These are phyloP conservation scores for Limnephilus marmoratus DNA, from an alignment of 2,888 invertebrate genomes.

Conservation along the genomic window DNA sequence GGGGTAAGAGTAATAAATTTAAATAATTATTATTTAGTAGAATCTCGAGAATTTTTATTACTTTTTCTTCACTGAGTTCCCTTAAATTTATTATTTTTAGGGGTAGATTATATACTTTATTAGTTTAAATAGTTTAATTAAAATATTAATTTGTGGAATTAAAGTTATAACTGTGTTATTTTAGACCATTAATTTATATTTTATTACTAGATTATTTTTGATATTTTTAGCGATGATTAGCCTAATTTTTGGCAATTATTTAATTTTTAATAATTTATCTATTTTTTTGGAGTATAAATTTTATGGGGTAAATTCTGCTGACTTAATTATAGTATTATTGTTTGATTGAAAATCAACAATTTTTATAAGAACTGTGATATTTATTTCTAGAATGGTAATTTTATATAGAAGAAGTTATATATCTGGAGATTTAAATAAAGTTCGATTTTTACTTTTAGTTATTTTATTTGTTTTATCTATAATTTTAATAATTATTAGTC, in stretches of 20 bases:
- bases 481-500: constrained; percentile 66
- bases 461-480: too few relatives aligned
- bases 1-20: constrained; percentile 76
- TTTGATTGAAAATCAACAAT: constrained; percentile 73
- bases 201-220: constrained; percentile 76
- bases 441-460: too few relatives aligned
- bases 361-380: constrained; percentile 73
- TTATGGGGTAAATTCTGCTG: constrained; percentile 66
- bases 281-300: too few relatives aligned
- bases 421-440: too few relatives aligned
- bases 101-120: constrained; percentile 77
- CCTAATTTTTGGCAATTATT: constrained; percentile 58
- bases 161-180: constrained; percentile 75
- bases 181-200: constrained; percentile 76
- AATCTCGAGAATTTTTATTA: constrained; percentile 79
- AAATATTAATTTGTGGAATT: constrained; percentile 83
- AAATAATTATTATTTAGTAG: constrained; percentile 75
- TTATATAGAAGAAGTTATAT: too few relatives aligned
- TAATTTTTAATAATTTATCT: too few relatives aligned
- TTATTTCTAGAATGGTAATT: constrained; percentile 68
- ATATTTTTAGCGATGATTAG: constrained; percentile 73
- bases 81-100: constrained; percentile 80
- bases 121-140: constrained; percentile 81
- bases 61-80: constrained; percentile 81
- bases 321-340: constrained; percentile 75